Base-by-base conservation (phyloP, 92 coral and sea anemone genomes). In the Epizoanthus fatuus region DNA sequence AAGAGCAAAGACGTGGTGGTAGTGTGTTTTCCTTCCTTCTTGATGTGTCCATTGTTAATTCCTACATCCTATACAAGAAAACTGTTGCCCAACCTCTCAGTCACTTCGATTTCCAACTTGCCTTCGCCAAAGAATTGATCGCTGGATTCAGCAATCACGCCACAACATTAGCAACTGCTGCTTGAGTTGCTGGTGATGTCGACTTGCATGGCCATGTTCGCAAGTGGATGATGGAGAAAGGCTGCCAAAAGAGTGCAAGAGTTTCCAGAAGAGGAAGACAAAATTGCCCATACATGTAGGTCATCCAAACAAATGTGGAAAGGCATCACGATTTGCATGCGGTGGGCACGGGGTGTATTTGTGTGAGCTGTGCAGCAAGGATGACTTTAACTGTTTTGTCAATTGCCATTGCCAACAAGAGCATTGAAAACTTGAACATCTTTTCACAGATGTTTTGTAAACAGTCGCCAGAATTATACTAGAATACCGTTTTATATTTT, bases 301-400 rank as follows among this genome's bases (percentile, higher is more conserved):
- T 4, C 73, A 67, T 16, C 44, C 45, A 67, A 67, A 29, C 45
- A 67, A 67, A 37, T 38, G 9, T 11, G 39, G 39, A 22, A 67
- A 67, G 73, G 73, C 73, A 67, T 67, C 45, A n/a, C 73, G 73
- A 67, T 69, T 69, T 69, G 74, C 45, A 69, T 32, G 74, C 35
- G 51, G 11, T 13, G 74, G 14, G 6, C 22, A 44, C 38, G 19
- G 74, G 0, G 52, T 69, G 49, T 35, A 69, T 22, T 45, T 69
- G 74, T 69, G 74, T 40, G 13, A 60, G 12, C 66, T 37, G 5
- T 60, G 66, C 12, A 19, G 10, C 66, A 17, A 60, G 12, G 66
- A 60, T 32, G 25, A 60, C 74, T 69, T 70, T 9, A 15, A 63
- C 68, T 70, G 75, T 37, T 22, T 22, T 22, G 25, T 0, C 25